Conservation (phyloP, 2,888 invertebrate species). For the Leptothorax acervorum region DNA sequence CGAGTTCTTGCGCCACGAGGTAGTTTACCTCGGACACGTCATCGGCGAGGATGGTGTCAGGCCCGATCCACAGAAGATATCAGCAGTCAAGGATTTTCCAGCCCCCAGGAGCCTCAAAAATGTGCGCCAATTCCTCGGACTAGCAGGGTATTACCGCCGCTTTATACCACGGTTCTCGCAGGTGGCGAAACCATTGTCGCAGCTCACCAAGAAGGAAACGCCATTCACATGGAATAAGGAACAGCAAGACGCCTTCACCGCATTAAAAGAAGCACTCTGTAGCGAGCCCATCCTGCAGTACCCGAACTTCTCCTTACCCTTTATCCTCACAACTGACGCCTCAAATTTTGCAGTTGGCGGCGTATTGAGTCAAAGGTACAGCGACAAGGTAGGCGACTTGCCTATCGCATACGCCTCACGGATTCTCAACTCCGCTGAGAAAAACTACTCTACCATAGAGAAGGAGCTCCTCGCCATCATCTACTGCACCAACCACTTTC, state of each 20-base stretch:
- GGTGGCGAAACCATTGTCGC: too few relatives aligned
- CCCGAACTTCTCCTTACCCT: not conserved
- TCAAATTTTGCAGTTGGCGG: not conserved
- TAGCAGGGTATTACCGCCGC: too few relatives aligned
- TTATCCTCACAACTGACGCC: not conserved
- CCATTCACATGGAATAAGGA: too few relatives aligned
- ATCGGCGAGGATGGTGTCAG: not conserved
- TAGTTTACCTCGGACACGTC: not conserved
- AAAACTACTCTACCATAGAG: not conserved
- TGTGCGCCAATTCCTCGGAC: not conserved
- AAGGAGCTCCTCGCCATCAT: not conserved
- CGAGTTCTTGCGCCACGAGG: not conserved
- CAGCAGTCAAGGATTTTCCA: not conserved
- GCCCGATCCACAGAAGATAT: not conserved
- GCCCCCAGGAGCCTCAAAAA: not conserved
- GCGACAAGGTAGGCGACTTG: not conserved
- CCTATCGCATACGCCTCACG: not conserved
- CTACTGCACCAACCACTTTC: not conserved
- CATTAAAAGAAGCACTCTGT: not conserved
- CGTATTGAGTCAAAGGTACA: not conserved
- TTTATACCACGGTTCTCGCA: too few relatives aligned
- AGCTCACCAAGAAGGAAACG: too few relatives aligned
- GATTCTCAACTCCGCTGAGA: fast-evolving
- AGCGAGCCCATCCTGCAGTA: not conserved
- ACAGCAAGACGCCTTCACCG: too few relatives aligned